These are phyloP conservation scores for Sebastes oblongus DNA, from an alignment of 2,797 vertebrate species.

Conservation along the genomic window DNA sequence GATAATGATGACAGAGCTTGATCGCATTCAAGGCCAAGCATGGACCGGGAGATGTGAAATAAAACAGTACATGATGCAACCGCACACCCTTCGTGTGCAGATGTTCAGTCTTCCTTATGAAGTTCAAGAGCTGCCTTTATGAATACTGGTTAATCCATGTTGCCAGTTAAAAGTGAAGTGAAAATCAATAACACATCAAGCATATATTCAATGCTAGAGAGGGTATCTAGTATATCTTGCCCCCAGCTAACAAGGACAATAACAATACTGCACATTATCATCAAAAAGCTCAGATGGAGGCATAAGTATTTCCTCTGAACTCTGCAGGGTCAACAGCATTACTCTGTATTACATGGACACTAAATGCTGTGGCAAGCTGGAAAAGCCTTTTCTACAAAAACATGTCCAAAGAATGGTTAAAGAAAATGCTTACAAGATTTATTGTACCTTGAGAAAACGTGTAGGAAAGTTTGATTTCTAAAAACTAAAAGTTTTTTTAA, in stretches of 20 bases:
- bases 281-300: not conserved
- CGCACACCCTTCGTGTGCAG: not conserved
- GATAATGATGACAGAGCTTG: constrained; percentile 1
- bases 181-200: constrained; percentile 14
- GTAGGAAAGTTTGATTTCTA: not conserved
- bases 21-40: not conserved
- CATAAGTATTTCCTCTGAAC: constrained; percentile 4
- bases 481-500: not conserved
- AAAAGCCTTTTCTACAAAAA: constrained; percentile 1
- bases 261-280: not conserved
- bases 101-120: not conserved
- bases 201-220: not conserved
- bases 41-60: not conserved
- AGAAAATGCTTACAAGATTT: not conserved
- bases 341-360: not conserved
- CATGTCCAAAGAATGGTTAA: not conserved
- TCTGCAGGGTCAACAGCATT: constrained; percentile 3
- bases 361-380: not conserved
- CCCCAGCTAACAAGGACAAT: not conserved
- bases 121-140: not conserved
- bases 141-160: not conserved
- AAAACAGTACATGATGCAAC: not conserved
- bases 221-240: not conserved
- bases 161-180: not conserved
- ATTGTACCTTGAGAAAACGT: not conserved